Conservation (phyloP, 2,888 invertebrate genomes). For the Tenodera sinensis region DNA sequence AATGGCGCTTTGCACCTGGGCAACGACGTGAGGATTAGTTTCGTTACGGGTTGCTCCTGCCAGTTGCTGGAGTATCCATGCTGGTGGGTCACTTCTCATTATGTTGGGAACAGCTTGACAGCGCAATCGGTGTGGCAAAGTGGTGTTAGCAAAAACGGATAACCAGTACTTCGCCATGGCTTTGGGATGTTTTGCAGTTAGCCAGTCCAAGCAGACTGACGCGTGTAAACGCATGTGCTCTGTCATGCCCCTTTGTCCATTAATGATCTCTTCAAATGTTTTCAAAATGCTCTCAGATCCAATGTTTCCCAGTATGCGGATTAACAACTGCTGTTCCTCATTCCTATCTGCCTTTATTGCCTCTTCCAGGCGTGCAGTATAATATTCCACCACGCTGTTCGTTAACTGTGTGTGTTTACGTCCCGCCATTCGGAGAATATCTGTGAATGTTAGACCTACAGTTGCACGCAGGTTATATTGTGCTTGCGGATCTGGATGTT, state of each 20-base stretch:
- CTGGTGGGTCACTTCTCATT: background rate
- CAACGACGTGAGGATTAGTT: background rate
- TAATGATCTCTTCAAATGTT: background rate
- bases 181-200: background rate
- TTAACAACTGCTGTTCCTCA: background rate
- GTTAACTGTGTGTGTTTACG: background rate
- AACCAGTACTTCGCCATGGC: background rate
- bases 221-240: background rate
- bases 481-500: background rate
- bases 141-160: background rate
- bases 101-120: background rate
- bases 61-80: background rate
- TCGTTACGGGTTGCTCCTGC: background rate
- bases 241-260: background rate
- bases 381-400: background rate
- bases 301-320: background rate
- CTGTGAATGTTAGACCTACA: background rate
- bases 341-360: background rate
- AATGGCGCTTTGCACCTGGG: background rate
- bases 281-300: background rate
- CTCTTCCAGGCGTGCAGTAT: background rate
- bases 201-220: too few relatives aligned
- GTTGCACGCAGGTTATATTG: background rate
- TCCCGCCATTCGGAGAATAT: background rate
- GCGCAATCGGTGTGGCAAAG: background rate